A percentile compares a stretch with the other conserved stretches of the same genome.
These are phyloP conservation scores for Brachionus rubens DNA, from an alignment of 1,140 invertebrate genomes.

Conservation along the genomic window DNA sequence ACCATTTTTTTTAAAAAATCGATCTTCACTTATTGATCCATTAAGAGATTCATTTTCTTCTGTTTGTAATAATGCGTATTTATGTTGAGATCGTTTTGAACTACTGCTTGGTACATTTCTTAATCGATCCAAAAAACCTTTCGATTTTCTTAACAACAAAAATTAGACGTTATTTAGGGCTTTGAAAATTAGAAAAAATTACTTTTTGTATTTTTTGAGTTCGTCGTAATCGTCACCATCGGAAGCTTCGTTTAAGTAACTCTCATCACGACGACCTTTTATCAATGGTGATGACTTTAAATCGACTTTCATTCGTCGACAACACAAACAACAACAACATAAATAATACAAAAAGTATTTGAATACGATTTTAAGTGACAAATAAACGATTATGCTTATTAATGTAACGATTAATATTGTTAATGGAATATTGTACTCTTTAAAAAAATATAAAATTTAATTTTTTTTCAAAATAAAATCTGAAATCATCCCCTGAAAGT, in stretches of 20 bases:
- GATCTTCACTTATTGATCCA: neutral
- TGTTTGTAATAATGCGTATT: conserved; percentile 3
- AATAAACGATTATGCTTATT: neutral
- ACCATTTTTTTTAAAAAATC: conserved; percentile 9
- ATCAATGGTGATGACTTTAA: neutral
- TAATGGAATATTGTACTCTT: conserved; percentile 37
- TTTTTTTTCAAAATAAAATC: neutral
- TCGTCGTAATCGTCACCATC: neutral
- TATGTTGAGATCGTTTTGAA: neutral
- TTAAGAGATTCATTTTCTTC: conserved; percentile 26
- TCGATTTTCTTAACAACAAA: neutral
- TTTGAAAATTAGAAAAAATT: neutral
- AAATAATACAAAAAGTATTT: conserved; percentile 45
- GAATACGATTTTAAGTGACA: neutral
- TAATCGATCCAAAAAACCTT: conserved; percentile 1
- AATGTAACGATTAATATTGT: neutral
- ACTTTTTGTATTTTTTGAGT: neutral
- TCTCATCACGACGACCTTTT: neutral
- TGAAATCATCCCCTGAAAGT: too few relatives aligned
- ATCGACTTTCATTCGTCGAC: neutral
- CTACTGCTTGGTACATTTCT: neutral
- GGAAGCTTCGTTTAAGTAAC: conserved; percentile 23
- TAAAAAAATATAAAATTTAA: neutral
- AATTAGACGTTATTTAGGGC: neutral
- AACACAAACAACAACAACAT: conserved; percentile 40